Evolutionary conservation across 2,113 vertebrate genomes (phyloP).

Genomic region (Lontra canadensis): DNA sequence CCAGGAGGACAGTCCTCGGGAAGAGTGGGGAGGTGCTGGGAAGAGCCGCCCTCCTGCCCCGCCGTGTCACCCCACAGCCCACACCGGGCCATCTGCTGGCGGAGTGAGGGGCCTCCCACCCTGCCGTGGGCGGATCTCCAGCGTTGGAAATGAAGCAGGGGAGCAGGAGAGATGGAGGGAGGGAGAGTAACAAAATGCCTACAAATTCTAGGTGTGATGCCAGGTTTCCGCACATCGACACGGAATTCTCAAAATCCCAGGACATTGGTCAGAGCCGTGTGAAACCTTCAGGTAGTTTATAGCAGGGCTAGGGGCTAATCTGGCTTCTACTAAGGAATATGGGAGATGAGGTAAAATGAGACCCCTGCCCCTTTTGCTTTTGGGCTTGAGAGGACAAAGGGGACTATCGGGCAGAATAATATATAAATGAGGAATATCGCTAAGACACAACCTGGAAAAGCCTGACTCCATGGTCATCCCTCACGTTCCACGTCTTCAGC

Average conservation of each 20-base stretch:
- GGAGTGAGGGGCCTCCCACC: rapidly evolving
- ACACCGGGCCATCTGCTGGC: neutral
- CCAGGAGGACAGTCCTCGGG: too few species aligned
- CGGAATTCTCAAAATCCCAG: neutral
- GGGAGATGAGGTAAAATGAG: neutral
- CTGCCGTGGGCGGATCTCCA: rapidly evolving
- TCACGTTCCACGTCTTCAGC: neutral
- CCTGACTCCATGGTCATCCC: rapidly evolving
- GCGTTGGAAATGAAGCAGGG: neutral
- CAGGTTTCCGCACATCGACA: rapidly evolving
- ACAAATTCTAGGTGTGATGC: neutral
- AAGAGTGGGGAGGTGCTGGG: too few species aligned
- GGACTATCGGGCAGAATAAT: rapidly evolving
- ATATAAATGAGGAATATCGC: too few species aligned
- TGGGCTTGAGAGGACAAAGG: neutral
- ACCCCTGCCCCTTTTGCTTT: neutral
- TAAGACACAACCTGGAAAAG: neutral
- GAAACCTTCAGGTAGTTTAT: too few species aligned
- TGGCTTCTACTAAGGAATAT: too few species aligned
- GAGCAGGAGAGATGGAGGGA: neutral
- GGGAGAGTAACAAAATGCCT: neutral
- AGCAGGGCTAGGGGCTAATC: neutral
- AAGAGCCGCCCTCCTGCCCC: too few species aligned
- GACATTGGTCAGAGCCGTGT: rapidly evolving
- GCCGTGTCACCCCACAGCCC: neutral